Evolutionary conservation across 2,888 invertebrate species (phyloP), one percentile per base, ranked within the genome.

Genomic region (Lycia hirtaria): DNA sequence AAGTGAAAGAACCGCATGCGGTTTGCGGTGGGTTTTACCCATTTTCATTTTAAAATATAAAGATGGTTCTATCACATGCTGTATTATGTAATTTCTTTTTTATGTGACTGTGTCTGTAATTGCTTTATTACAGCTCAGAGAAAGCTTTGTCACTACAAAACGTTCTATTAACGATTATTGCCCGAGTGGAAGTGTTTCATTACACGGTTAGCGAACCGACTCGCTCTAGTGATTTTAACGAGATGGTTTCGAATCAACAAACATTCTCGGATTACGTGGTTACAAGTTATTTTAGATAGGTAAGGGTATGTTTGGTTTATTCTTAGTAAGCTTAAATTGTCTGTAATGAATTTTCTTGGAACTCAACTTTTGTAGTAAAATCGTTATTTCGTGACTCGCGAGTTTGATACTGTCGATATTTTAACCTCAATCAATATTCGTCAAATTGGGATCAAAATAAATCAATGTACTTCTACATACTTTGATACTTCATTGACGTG

Each of bases 181-280:
- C 82, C 81, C 76, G 77, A 84, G 84, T 89, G 87, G 88, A 87
- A 88, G 87, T 87, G 87, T 86, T 85, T 85, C 85, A 90, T 89
- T 90, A 87, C 85, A 90, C 86, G 91, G 79, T 83, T 68, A 80
- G 81, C 75, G 80, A 78, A 68, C 68, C 72, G 80, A 76, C 80
- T 78, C 84, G 88, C 88, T 87, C 84, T 80, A 80, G 69, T 85
- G 83, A 67, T 66, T 80, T 76, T 83, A 83, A 88, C 84, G 79
- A 87, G 86, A 85, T 84, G 72, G 80, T 79, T 83, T 77, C 74
- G 80, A 76, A 70, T 75, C 72, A 64, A 76, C 75, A 72, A 81
- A 78, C 76, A 65, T 67, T 72, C 68, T 74, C 71, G 69, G 71
- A 76, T 78, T 75, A 71, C 69, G 67, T 65, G 64, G 60, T 69